Evolutionary conservation across 2,888 invertebrate species (phyloP), one percentile per base, ranked within the genome.

Genomic region (Pristionchus arcanus): DNA sequence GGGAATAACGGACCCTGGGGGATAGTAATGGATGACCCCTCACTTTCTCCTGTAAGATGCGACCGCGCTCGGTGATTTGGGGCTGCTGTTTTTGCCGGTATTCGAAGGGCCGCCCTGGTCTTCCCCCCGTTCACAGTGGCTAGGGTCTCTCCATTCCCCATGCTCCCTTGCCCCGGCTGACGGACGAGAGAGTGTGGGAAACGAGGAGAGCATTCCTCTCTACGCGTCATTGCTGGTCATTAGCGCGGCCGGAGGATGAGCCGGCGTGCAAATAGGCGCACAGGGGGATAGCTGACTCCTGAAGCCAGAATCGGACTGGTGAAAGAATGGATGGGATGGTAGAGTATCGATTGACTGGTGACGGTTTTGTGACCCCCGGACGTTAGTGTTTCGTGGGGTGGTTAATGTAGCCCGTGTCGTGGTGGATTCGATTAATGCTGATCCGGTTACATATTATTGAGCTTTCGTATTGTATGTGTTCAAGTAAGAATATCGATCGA

Each of bases 141-240:
- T 42, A 21, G 0, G n/a, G 42, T 77, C 25, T 49, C 19, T 42
- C 7, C 42, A 21, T 42, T 77, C 25, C 11, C 11, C 77, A 25
- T n/a, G 42, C 7, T 77, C 71, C 34, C 15, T 71, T 13, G 71
- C 28, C 1, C 2, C 7, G 66, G 9, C 28, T 28, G 66, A 66
- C 7, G n/a, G 25, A 13, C 66, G n/a, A 66, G 66, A 66, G 66
- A 66, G 7, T 13, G 16, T 25, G 77, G 3, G 37, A 19, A 77
- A 77, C 4, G 25, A 25, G 16, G 37, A 42, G 77, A 71, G 77
- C 42, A 25, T 4, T n/a, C 34, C 25, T 13, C 34, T n/a, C 13
- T 31, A 31, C 31, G n/a, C 71, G 71, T 71, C 71, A 71, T 28
- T 71, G 2, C 71, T n/a, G 66, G 71, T 71, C 71, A 71, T 71